phyloP scores from a whole-genome alignment of 1,140 invertebrate genomes.

The Conus betulinus region DNA sequence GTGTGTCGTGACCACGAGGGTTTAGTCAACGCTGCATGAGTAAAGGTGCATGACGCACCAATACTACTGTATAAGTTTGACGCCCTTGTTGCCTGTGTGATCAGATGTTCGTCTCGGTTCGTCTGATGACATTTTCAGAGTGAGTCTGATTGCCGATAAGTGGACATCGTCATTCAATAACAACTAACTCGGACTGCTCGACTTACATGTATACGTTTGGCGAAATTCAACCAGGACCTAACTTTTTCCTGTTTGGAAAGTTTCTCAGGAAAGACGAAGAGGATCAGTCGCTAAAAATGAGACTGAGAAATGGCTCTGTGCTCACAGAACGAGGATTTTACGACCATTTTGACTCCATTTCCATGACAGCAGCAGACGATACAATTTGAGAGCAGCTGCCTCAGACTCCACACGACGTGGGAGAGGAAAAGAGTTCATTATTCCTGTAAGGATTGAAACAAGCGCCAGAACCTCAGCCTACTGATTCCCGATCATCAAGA shows the following conservation, averaged over 20 bases:
- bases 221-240: background rate
- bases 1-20: background rate
- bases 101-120: background rate
- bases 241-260: background rate
- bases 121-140: background rate
- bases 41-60: background rate
- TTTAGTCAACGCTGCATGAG: background rate
- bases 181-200: background rate
- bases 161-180: background rate
- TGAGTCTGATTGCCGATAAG: slow-evolving; percentile 19
- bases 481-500: too few relatives aligned
- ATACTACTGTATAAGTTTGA: background rate
- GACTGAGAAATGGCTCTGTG: background rate
- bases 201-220: background rate
- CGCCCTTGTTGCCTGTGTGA: too few relatives aligned
- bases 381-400: background rate
- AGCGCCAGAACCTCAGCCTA: background rate
- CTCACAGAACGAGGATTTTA: slow-evolving; percentile 1
- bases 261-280: background rate
- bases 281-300: background rate
- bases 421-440: background rate
- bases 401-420: background rate
- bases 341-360: slow-evolving; percentile 13
- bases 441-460: slow-evolving; percentile 1
- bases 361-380: slow-evolving; percentile 13